Conservation (phyloP, 2,888 invertebrate species). For the Dicyrtoma fusca region DNA sequence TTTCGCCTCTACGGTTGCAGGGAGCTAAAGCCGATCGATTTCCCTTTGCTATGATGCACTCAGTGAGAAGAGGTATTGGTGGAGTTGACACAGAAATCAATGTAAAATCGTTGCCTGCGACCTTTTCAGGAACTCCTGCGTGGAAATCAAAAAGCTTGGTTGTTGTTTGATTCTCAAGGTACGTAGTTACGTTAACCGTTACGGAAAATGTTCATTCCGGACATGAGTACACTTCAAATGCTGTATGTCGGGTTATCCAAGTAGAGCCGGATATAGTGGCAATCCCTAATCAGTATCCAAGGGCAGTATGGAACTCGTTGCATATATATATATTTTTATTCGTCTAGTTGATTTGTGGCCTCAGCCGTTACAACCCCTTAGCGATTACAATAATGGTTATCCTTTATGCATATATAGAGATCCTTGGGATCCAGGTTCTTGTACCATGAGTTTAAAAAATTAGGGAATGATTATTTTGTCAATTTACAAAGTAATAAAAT, state of each 20-base stretch:
- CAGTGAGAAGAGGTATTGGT: not conserved
- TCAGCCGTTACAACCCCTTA: no score
- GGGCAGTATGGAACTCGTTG: not conserved
- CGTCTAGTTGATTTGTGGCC: no score
- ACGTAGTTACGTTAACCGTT: not conserved
- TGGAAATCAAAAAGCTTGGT: not conserved
- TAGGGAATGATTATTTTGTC: no score
- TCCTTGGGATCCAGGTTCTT: no score
- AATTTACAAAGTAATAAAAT: no score
- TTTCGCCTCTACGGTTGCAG: not conserved
- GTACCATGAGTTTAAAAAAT: no score
- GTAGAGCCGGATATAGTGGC: not conserved
- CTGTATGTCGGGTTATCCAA: not conserved
- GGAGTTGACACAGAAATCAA: not conserved
- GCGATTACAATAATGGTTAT: no score
- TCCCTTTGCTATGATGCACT: not conserved
- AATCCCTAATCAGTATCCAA: not conserved
- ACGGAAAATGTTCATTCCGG: not conserved
- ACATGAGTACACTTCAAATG: not conserved
- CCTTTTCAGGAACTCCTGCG: not conserved
- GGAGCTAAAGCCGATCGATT: not conserved
- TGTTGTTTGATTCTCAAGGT: not conserved
- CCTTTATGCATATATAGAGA: no score
- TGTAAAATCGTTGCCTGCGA: not conserved
- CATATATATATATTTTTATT: no score